These are phyloP conservation scores for Lucifuga dentata DNA, from an alignment of 2,113 vertebrate species.

Conservation along the genomic window DNA sequence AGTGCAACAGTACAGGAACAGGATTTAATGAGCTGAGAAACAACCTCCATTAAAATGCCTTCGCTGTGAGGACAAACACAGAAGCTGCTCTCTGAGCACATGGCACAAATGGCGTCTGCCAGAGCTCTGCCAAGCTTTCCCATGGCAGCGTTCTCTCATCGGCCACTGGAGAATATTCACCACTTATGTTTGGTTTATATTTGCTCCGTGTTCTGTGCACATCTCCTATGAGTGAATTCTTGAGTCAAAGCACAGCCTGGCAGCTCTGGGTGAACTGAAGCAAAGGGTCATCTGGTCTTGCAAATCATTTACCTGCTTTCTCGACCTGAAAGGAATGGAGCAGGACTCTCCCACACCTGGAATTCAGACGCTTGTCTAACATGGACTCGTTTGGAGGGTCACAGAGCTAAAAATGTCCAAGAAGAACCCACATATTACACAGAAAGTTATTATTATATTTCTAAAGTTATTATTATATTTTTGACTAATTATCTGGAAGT, in stretches of 20 bases:
- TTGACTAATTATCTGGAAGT: conserved; percentile 26
- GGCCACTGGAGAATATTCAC: no score
- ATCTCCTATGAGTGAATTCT: background rate
- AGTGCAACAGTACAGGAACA: conserved; percentile 1
- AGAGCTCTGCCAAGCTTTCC: no score
- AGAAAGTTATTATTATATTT: no score
- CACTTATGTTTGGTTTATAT: no score
- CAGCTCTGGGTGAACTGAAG: conserved; percentile 44
- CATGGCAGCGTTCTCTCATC: no score
- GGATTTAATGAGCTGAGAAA: background rate
- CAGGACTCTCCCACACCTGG: conserved; percentile 68
- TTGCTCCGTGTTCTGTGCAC: no score
- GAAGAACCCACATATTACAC: no score
- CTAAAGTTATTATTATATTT: no score
- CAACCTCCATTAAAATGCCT: background rate
- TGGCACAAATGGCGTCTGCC: background rate
- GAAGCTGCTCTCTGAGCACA: background rate
- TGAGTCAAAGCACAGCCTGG: conserved; percentile 11
- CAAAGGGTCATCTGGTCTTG: conserved; percentile 39
- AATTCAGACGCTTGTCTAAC: conserved; percentile 65
- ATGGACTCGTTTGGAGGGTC: conserved; percentile 53
- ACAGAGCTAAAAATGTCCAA: conserved; percentile 34
- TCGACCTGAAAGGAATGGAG: conserved; percentile 48
- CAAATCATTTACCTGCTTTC: conserved; percentile 82
- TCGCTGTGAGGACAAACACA: background rate